phyloP scores from a whole-genome alignment of 2,113 vertebrate species.

The Tragelaphus scriptus region DNA sequence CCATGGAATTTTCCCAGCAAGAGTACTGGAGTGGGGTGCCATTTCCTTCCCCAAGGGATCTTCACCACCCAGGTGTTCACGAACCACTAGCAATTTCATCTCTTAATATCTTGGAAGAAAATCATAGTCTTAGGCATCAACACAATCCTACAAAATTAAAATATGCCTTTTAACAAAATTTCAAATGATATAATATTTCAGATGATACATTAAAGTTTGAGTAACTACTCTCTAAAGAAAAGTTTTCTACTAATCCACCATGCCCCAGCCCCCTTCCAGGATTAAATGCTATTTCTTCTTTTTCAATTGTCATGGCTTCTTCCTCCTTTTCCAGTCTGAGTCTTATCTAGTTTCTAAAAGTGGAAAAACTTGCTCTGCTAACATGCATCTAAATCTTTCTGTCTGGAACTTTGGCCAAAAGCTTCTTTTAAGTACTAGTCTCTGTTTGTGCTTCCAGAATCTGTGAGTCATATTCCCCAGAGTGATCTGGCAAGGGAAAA shows the following conservation, averaged over 20 bases:
- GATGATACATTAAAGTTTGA: background rate
- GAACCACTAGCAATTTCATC: background rate
- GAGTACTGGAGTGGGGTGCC: background rate
- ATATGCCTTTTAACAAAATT: background rate
- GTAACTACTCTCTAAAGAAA: background rate
- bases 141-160: background rate
- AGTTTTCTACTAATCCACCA: background rate
- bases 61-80: background rate
- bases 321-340: background rate
- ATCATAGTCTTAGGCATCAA: background rate
- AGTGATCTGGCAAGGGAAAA: background rate
- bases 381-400: background rate
- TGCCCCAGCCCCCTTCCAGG: rapidly evolving
- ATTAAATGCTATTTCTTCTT: background rate
- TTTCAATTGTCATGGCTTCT: background rate
- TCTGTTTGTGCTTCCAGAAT: slow-evolving; percentile 24
- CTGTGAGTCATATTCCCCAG: slow-evolving; percentile 12
- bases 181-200: background rate
- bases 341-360: background rate
- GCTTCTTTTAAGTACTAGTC: background rate
- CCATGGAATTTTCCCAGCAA: background rate
- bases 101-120: background rate
- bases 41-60: background rate
- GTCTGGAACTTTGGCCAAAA: slow-evolving; percentile 2
- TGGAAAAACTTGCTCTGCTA: background rate